phyloP scores from a whole-genome alignment of 2,888 invertebrate genomes.

The Eretmocerus hayati region DNA sequence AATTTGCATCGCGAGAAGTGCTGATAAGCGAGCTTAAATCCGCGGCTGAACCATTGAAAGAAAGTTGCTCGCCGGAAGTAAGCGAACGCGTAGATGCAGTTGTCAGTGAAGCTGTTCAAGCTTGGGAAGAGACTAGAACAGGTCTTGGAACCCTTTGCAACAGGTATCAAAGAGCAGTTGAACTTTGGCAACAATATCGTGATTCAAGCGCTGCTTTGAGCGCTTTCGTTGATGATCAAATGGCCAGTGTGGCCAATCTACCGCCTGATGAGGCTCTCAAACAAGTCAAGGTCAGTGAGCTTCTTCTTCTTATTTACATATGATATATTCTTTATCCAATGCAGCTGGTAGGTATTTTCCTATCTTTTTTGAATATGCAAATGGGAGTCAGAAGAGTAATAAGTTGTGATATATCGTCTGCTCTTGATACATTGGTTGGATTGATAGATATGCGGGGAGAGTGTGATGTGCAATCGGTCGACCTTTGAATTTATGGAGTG shows the following conservation, averaged over 20 bases:
- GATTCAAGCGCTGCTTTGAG: constrained; percentile 72
- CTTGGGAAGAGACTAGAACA: constrained; percentile 73
- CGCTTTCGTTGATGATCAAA: constrained; percentile 69
- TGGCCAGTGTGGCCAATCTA: constrained; percentile 64
- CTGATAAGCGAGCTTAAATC: constrained; percentile 64
- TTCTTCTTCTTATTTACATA: neutral
- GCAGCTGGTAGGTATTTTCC: no score
- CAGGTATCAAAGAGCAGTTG: constrained; percentile 74
- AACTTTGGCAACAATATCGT: constrained; percentile 73
- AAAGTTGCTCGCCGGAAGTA: constrained; percentile 63
- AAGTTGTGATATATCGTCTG: no score
- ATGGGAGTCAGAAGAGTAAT: no score
- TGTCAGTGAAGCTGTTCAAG: constrained; percentile 69
- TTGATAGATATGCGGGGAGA: no score
- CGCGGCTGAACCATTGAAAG: constrained; percentile 66
- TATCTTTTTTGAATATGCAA: no score
- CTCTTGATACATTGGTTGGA: no score
- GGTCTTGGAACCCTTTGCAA: constrained; percentile 70
- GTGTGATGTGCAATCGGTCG: no score
- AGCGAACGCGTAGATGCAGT: constrained; percentile 67
- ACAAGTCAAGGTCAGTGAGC: constrained; percentile 61
- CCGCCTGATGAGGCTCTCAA: constrained; percentile 65
- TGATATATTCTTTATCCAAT: no score
- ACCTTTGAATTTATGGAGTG: no score
- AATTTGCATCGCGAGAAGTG: constrained; percentile 67